Conservation (phyloP, 2,797 vertebrate genomes). For the Hephaestus fuliginosus region DNA sequence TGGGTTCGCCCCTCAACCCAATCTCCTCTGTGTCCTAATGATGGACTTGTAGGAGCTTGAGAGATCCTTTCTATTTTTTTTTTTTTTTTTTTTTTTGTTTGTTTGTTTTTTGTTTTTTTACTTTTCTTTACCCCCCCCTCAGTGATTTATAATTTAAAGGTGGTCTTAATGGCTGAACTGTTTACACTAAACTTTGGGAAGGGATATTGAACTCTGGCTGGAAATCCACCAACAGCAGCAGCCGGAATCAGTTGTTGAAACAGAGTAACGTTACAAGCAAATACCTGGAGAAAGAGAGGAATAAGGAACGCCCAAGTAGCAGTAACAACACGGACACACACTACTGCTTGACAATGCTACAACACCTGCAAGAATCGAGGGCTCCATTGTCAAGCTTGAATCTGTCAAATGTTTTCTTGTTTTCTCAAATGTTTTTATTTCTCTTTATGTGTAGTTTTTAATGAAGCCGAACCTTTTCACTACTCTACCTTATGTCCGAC, state of each 20-base stretch:
- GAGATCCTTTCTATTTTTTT: constrained; percentile 43
- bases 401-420: constrained; percentile 69
- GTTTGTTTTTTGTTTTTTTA: no score
- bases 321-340: constrained; percentile 75
- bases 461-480: constrained; percentile 75
- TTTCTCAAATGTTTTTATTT: constrained; percentile 78
- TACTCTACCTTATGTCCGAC: constrained; percentile 76
- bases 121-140: constrained; percentile 24
- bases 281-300: constrained; percentile 52
- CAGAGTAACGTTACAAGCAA: constrained; percentile 41
- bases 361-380: constrained; percentile 54
- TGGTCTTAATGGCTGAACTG: constrained; percentile 86
- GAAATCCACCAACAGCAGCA: constrained; percentile 53
- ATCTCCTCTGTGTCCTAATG: constrained; percentile 98
- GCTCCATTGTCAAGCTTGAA: constrained; percentile 56
- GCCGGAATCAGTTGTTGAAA: constrained; percentile 51
- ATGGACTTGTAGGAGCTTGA: constrained; percentile 57
- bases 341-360: constrained; percentile 73
- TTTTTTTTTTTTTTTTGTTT: not conserved
- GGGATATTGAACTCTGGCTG: constrained; percentile 72
- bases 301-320: constrained; percentile 62
- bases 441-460: constrained; percentile 81
- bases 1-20: constrained; percentile 96
- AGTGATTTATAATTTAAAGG: constrained; percentile 80
- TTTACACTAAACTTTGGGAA: constrained; percentile 86